Conservation (phyloP, 2,113 vertebrate species). For the Halcyon malimbica region DNA sequence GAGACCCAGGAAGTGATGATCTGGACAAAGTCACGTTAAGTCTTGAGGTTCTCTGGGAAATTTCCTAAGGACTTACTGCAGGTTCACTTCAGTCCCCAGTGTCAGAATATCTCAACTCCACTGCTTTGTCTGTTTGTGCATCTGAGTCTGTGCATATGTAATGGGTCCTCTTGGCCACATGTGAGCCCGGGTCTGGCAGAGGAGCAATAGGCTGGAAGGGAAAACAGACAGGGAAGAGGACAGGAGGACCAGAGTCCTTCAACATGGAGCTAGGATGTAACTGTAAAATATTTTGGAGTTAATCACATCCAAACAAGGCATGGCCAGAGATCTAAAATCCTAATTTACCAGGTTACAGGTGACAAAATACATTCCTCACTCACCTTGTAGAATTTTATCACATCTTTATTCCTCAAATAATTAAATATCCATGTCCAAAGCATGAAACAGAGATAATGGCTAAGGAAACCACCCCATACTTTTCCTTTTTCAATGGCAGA, state of each 20-base stretch:
- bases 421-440: background rate
- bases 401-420: background rate
- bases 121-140: rapidly evolving
- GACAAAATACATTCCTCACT: background rate
- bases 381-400: background rate
- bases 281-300: background rate
- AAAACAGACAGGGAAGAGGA: background rate
- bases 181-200: rapidly evolving
- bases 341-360: background rate
- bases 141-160: rapidly evolving
- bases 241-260: background rate
- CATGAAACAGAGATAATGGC: background rate
- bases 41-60: background rate
- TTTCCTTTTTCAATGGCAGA: background rate
- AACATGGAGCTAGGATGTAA: rapidly evolving
- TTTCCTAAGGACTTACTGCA: background rate
- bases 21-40: background rate
- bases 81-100: background rate
- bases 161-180: background rate
- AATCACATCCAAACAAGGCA: background rate
- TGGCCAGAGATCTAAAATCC: background rate
- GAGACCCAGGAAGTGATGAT: rapidly evolving
- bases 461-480: background rate
- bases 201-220: background rate
- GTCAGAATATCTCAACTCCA: background rate